A percentile compares a stretch with the other conserved stretches of the same genome.
These are phyloP conservation scores for Seriola rivoliana DNA, from an alignment of 2,113 vertebrate genomes.

Conservation along the genomic window DNA sequence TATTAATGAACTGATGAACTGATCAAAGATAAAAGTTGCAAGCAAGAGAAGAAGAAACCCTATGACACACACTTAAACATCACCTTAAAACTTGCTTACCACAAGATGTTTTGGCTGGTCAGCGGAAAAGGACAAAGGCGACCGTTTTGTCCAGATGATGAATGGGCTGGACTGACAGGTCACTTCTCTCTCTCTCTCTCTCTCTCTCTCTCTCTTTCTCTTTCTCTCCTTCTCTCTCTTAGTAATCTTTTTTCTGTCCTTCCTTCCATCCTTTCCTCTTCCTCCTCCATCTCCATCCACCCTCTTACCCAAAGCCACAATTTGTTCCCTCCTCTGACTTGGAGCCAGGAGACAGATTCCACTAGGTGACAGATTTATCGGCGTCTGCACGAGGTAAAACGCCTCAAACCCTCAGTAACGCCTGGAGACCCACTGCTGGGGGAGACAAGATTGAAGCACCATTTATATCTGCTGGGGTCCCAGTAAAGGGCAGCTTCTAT, in stretches of 20 bases:
- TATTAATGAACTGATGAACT: conserved; percentile 25
- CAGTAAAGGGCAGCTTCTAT: conserved; percentile 76
- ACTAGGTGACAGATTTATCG: conserved; percentile 94
- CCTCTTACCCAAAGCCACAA: conserved; percentile 88
- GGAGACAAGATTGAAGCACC: conserved; percentile 83
- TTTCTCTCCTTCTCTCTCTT: conserved; percentile 17
- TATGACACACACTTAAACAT: conserved; percentile 76
- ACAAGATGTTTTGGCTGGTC: conserved; percentile 88
- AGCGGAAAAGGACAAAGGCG: conserved; percentile 83
- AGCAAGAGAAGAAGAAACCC: conserved; percentile 32
- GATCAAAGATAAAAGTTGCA: conserved; percentile 29
- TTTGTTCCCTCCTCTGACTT: conserved; percentile 90
- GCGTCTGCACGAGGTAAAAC: conserved; percentile 88
- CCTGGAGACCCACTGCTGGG: conserved; percentile 83
- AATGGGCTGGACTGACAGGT: conserved; percentile 91
- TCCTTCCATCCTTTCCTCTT: conserved; percentile 46
- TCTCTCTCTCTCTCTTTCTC: conserved; percentile 35
- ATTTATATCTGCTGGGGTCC: conserved; percentile 82
- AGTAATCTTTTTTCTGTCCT: conserved; percentile 5
- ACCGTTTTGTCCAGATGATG: conserved; percentile 94
- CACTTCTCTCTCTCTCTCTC: conserved; percentile 86
- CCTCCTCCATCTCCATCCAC: conserved; percentile 31
- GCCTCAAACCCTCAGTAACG: conserved; percentile 87
- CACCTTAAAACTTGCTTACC: conserved; percentile 89
- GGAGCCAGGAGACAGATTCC: conserved; percentile 90